A percentile compares a stretch with the other conserved stretches of the same genome.
Conservation (phyloP, 2,888 invertebrate genomes). For the Chaitophorus viminalis region DNA sequence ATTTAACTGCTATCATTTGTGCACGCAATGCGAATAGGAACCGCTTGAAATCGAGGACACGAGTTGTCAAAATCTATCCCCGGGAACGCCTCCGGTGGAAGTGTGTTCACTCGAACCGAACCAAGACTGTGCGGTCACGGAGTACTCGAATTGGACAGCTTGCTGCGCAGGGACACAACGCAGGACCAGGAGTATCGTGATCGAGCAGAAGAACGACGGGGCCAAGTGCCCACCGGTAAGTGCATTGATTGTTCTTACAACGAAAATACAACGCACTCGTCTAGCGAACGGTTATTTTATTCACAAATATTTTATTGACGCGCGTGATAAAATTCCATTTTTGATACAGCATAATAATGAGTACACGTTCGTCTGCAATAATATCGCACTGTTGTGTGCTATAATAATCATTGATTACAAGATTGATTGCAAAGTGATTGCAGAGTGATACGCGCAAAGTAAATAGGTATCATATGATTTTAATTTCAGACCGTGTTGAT, state of each 20-base stretch:
- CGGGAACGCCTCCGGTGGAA: slow-evolving; percentile 65
- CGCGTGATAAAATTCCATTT: neutral
- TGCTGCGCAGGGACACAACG: slow-evolving; percentile 67
- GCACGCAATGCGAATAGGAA: slow-evolving; percentile 63
- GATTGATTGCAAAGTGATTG: too few relatives aligned
- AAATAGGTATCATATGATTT: too few relatives aligned
- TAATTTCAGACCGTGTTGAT: neutral
- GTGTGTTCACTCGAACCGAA: slow-evolving; percentile 66
- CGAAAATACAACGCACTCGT: too few relatives aligned
- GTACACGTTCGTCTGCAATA: too few relatives aligned
- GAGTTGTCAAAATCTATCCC: slow-evolving; percentile 66
- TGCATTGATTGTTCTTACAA: too few relatives aligned
- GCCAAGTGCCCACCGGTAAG: slow-evolving; percentile 67
- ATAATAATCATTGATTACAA: too few relatives aligned
- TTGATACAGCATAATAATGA: too few relatives aligned
- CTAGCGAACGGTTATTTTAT: too few relatives aligned
- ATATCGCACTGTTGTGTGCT: too few relatives aligned
- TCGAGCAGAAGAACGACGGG: slow-evolving; percentile 67
- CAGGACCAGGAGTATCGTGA: slow-evolving; percentile 67
- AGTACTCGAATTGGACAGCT: slow-evolving; percentile 66
- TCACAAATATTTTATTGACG: too few relatives aligned
- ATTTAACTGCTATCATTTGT: too few relatives aligned
- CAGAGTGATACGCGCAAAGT: too few relatives aligned
- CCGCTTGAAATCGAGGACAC: slow-evolving; percentile 66
- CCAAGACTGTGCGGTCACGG: slow-evolving; percentile 67